These are phyloP conservation scores for Pollenia angustigena DNA, from an alignment of 2,888 invertebrate genomes.

Conservation along the genomic window DNA sequence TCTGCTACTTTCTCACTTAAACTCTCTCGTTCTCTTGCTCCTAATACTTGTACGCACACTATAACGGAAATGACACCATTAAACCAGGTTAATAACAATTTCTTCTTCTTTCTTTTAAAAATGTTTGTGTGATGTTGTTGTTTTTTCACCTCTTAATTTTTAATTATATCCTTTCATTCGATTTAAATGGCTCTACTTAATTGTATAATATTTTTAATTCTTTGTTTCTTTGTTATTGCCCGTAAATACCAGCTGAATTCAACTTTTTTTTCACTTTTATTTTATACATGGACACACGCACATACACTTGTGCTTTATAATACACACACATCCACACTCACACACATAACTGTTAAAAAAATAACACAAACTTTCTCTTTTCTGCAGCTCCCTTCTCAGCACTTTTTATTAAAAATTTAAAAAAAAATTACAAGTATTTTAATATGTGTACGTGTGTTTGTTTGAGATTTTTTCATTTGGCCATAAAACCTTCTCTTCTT, in stretches of 20 bases:
- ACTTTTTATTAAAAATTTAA: neutral
- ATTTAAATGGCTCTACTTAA: neutral
- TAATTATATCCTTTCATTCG: neutral
- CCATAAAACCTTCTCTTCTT: conserved; percentile 10
- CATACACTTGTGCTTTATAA: neutral
- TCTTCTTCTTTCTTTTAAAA: conserved; percentile 19
- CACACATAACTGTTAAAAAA: conserved; percentile 22
- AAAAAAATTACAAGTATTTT: conserved; percentile 6
- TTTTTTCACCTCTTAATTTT: conserved; percentile 3
- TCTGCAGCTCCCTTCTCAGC: neutral
- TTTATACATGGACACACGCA: conserved; percentile 10
- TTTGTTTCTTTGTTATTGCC: conserved; percentile 12
- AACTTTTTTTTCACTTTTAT: conserved; percentile 52
- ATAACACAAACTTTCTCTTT: conserved; percentile 32
- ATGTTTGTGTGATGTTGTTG: conserved; percentile 32
- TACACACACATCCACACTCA: neutral
- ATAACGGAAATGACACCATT: conserved; percentile 68
- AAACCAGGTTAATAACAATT: conserved; percentile 72
- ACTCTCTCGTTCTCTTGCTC: too few relatives aligned
- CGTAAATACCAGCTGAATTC: conserved; percentile 56
- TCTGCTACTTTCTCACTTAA: too few relatives aligned
- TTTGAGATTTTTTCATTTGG: neutral
- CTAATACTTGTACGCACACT: conserved; percentile 6
- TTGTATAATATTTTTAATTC: conserved; percentile 22
- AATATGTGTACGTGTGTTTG: conserved; percentile 6